Evolutionary conservation across 2,888 invertebrate species (phyloP).

Genomic region (Neoscelio sp.): DNA sequence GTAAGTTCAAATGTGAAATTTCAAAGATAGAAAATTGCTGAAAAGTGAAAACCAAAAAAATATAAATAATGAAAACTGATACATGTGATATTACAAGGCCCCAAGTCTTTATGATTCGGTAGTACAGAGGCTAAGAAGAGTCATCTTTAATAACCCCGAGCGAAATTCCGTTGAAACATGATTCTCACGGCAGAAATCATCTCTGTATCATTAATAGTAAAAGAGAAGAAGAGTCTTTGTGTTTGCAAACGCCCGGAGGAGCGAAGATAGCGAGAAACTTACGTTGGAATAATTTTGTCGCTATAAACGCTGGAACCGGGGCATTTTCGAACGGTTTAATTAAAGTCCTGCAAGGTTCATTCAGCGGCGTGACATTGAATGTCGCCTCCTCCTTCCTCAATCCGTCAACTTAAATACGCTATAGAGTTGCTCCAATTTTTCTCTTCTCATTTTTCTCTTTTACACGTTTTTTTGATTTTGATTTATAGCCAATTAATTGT

Average conservation of each 20-base stretch:
- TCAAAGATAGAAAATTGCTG: background rate
- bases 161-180: constrained; percentile 53
- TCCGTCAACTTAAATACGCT: constrained; percentile 45
- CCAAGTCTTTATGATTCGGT: constrained; percentile 28
- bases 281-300: constrained; percentile 62
- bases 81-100: constrained; percentile 1
- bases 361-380: constrained; percentile 58
- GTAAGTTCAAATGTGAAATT: background rate
- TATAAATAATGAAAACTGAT: constrained; percentile 18
- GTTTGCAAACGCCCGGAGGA: constrained; percentile 67
- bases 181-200: constrained; percentile 70
- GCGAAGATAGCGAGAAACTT: constrained; percentile 66
- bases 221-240: constrained; percentile 69
- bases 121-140: constrained; percentile 26
- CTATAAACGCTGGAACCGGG: constrained; percentile 41
- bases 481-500: no score
- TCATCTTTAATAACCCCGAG: constrained; percentile 68
- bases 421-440: constrained; percentile 54
- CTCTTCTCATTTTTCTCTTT: background rate
- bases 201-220: constrained; percentile 74
- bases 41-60: background rate
- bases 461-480: background rate
- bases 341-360: constrained; percentile 61
- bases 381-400: constrained; percentile 40
- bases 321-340: constrained; percentile 60